These are phyloP conservation scores for Mimachlamys varia DNA, from an alignment of 2,888 invertebrate genomes.

Conservation along the genomic window DNA sequence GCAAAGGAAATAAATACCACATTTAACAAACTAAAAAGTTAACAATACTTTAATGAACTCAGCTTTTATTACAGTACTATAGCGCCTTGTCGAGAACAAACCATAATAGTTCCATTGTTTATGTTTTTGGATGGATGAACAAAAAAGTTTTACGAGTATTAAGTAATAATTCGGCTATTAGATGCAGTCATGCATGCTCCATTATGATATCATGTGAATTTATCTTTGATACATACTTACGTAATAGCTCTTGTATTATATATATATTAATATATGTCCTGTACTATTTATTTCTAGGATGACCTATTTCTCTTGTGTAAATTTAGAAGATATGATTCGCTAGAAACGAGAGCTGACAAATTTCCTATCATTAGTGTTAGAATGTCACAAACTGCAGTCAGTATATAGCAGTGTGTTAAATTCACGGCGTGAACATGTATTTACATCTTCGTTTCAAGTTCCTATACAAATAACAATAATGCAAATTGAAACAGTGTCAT, in stretches of 20 bases:
- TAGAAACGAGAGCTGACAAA: too few species aligned
- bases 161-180: neutral
- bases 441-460: too few species aligned
- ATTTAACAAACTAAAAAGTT: neutral
- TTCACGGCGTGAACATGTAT: too few species aligned
- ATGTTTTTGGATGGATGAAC: neutral
- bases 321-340: too few species aligned
- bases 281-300: neutral
- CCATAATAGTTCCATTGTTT: too few species aligned
- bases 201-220: neutral
- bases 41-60: neutral
- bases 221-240: neutral
- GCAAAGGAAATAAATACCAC: too few species aligned
- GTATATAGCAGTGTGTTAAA: too few species aligned
- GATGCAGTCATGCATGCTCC: neutral
- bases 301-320: too few species aligned
- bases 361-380: too few species aligned
- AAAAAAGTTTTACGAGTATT: neutral
- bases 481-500: too few species aligned
- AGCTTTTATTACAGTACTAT: neutral
- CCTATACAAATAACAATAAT: too few species aligned
- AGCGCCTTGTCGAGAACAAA: neutral
- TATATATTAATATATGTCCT: neutral
- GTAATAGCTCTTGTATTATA: neutral
- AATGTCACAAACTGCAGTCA: too few species aligned